Evolutionary conservation across 2,113 vertebrate genomes (phyloP), one percentile per base, ranked within the genome.

Genomic region (Conger conger): DNA sequence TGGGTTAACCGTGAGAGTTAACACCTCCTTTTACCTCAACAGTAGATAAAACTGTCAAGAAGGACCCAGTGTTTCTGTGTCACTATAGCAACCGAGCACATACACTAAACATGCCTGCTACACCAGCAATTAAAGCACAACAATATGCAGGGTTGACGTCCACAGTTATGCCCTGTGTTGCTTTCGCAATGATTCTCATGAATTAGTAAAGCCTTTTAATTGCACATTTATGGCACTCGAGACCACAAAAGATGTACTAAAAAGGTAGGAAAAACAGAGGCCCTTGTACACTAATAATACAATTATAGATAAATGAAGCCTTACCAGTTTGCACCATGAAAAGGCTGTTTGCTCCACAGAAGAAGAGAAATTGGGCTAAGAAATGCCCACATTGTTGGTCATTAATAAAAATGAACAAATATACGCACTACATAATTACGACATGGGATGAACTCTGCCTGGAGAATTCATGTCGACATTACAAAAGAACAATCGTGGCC

Each of bases 171-270:
- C 89, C 90, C 93, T 93, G 92, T 88, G 93, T 93, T 93, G 93
- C 89, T 91, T 91, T 89, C 91, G 92, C 90, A 90, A 87, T 88
- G 89, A 89, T 92, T 89, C 92, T 93, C 93, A 93, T 94, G 92
- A 93, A 93, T 94, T 94, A 93, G 92, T 93, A 92, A 93, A 90
- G 90, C 92, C 87, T 91, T 91, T 93, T 93, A 93, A 93, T 93
- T 93, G 92, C 90, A 91, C 91, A 88, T 93, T 92, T 92, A 93
- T 92, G 91, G 89, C 90, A 90, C 91, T 90, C 90, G 88, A 88
- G 90, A 91, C 91, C 90, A 90, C 53, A 76, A 87, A 89, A 91
- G 86, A 91, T 86, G 38, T 90, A 91, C 89, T 93, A 92, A 93
- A 92, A 77, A 80, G 89, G 77, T 15, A 0, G 35, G 83, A 88